Percentiles rank a stretch among this genome's conserved stretches.
Conservation (phyloP, 2,888 invertebrate species). For the Sminthurides aquaticus region DNA sequence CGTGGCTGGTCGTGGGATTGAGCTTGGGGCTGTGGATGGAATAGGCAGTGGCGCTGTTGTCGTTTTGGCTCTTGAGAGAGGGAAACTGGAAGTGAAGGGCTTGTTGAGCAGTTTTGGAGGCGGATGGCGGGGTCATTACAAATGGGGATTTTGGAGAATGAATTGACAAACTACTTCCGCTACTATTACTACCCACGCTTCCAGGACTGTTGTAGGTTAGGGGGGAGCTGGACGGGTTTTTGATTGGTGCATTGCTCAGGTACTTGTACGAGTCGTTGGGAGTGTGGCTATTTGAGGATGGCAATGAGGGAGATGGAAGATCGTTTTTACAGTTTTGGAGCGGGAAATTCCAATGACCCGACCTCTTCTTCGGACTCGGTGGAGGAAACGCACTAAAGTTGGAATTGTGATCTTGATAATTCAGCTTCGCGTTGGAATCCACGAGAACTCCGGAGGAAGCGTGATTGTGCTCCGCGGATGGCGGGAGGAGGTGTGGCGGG, state of each 20-base stretch:
- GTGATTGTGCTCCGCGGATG: neutral
- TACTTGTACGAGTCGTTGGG: conserved; percentile 14
- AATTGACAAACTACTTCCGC: conserved; percentile 20
- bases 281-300: conserved; percentile 5
- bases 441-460: neutral
- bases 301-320: conserved; percentile 13
- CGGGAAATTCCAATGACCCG: conserved; percentile 37
- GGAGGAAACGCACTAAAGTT: conserved; percentile 31
- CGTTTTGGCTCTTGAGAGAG: conserved; percentile 21
- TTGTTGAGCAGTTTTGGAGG: conserved; percentile 15
- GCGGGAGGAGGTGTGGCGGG: neutral
- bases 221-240: conserved; percentile 18
- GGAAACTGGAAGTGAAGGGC: conserved; percentile 22
- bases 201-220: conserved; percentile 1
- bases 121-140: conserved; percentile 15
- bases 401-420: conserved; percentile 15
- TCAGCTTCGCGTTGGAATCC: conserved; percentile 9
- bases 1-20: neutral
- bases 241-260: conserved; percentile 19
- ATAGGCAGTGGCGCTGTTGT: conserved; percentile 8
- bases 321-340: conserved; percentile 27
- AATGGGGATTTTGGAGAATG: conserved; percentile 24
- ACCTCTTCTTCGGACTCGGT: conserved; percentile 41
- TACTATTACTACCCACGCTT: conserved; percentile 14
- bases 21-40: conserved; percentile 7